These are phyloP conservation scores for Saccopteryx bilineata DNA, from an alignment of 2,113 vertebrate genomes.

Conservation along the genomic window DNA sequence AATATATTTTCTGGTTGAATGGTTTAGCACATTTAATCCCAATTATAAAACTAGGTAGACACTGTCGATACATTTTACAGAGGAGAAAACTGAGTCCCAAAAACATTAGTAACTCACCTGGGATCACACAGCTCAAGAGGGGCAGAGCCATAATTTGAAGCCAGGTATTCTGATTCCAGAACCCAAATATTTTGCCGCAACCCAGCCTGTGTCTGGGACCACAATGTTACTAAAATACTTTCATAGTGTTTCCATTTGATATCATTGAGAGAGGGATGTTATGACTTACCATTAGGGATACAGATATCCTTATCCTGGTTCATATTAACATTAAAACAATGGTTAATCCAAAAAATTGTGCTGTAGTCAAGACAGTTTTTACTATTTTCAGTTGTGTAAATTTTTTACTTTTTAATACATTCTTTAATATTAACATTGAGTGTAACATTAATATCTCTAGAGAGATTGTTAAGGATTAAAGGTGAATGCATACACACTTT, in stretches of 20 bases:
- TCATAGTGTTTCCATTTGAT: neutral
- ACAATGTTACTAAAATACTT: neutral
- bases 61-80: conserved; percentile 28
- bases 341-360: neutral
- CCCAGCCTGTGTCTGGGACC: neutral
- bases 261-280: neutral
- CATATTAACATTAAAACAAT: neutral
- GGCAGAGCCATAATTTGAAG: neutral
- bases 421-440: neutral
- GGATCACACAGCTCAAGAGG: neutral
- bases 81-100: neutral
- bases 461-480: neutral
- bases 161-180: neutral
- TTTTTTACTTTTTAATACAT: neutral
- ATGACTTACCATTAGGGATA: neutral
- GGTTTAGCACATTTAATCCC: neutral
- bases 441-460: neutral
- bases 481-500: neutral
- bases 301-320: neutral
- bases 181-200: neutral
- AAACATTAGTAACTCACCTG: neutral
- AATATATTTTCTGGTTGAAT: neutral
- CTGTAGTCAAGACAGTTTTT: neutral
- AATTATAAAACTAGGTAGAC: conserved; percentile 50
- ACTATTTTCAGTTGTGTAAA: neutral